These are phyloP conservation scores for Spodoptera littoralis DNA, from an alignment of 2,888 invertebrate genomes.

Conservation along the genomic window DNA sequence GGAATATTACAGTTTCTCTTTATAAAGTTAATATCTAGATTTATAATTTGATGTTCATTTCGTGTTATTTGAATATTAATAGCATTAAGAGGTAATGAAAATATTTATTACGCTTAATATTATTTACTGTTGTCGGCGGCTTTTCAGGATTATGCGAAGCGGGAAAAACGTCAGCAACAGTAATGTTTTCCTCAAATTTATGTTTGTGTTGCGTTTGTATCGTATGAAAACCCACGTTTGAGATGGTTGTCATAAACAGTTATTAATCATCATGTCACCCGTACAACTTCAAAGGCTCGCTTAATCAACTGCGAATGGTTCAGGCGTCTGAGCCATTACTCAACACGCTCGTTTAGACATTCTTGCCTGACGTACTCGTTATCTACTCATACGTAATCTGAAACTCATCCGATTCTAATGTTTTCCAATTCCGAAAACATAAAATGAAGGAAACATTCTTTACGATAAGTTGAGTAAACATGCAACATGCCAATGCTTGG, in stretches of 20 bases:
- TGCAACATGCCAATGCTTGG: conserved; percentile 25
- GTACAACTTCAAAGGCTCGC: conserved; percentile 81
- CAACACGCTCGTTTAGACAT: conserved; percentile 79
- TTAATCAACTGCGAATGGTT: conserved; percentile 85
- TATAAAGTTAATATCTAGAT: conserved; percentile 2
- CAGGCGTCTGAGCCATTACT: conserved; percentile 79
- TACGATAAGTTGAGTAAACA: conserved; percentile 16
- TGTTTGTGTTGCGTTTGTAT: conserved; percentile 63
- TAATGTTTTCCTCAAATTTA: conserved; percentile 55
- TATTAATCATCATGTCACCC: conserved; percentile 82
- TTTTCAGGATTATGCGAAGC: conserved; percentile 57
- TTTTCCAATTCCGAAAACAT: conserved; percentile 44
- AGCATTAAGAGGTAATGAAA: conserved; percentile 49
- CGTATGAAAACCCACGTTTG: conserved; percentile 66
- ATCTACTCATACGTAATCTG: conserved; percentile 66
- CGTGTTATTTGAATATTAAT: conserved; percentile 42
- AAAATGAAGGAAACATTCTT: conserved; percentile 26
- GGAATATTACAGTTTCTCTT: conserved; percentile 12
- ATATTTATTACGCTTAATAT: conserved; percentile 48
- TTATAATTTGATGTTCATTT: conserved; percentile 32
- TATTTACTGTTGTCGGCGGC: conserved; percentile 58
- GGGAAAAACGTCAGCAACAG: conserved; percentile 50
- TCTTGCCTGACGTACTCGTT: conserved; percentile 75
- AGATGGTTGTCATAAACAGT: conserved; percentile 81
- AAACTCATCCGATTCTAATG: conserved; percentile 62